Conservation (phyloP, 2,113 vertebrate genomes). For the Eira barbara region DNA sequence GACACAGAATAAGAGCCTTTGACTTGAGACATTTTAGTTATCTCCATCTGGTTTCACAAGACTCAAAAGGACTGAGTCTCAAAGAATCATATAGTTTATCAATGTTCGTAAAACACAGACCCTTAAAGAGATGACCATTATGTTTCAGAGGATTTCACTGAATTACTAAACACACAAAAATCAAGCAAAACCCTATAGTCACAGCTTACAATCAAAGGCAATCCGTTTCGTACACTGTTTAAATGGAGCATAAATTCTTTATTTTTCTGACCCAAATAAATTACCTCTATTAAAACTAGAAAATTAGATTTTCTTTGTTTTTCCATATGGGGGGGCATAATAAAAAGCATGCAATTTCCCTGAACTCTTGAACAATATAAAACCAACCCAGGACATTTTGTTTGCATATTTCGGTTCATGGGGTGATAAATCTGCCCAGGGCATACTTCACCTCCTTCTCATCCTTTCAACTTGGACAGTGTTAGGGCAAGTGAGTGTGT, state of each 20-base stretch:
- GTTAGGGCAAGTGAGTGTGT: slow-evolving; percentile 31
- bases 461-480: slow-evolving; percentile 25
- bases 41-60: not conserved
- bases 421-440: not conserved
- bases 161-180: not conserved
- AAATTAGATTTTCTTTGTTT: not conserved
- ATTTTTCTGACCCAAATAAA: not conserved
- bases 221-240: not conserved
- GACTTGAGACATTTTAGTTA: not conserved
- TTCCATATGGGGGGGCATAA: not conserved
- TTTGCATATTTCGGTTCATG: not conserved
- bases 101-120: not conserved
- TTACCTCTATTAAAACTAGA: not conserved
- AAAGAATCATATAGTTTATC: not conserved
- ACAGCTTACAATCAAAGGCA: not conserved
- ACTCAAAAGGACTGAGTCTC: not conserved
- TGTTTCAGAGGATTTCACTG: not conserved
- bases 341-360: not conserved
- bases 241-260: not conserved
- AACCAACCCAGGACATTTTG: not conserved
- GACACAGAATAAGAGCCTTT: not conserved
- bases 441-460: not conserved
- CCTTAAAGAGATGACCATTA: not conserved
- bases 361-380: not conserved
- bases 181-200: not conserved